Conservation (phyloP, 1,140 invertebrate species). For the Aphelinus atriplicis region DNA sequence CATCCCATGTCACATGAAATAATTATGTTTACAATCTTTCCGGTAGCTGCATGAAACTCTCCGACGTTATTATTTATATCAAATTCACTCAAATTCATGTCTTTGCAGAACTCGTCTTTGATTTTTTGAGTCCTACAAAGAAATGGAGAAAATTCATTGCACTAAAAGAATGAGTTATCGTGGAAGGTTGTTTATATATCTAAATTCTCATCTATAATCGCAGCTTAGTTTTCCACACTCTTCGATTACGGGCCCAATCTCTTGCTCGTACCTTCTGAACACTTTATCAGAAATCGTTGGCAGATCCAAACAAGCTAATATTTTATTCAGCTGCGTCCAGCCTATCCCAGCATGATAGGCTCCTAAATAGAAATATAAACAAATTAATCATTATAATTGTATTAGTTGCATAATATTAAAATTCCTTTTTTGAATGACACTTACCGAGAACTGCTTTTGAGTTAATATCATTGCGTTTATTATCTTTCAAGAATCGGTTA, state of each 20-base stretch:
- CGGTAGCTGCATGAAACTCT: background rate
- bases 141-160: too few relatives aligned
- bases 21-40: slow-evolving; percentile 17
- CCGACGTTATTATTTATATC: background rate
- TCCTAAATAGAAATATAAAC: background rate
- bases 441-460: slow-evolving; percentile 16
- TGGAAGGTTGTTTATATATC: too few relatives aligned
- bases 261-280: slow-evolving; percentile 29
- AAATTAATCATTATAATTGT: background rate
- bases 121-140: too few relatives aligned
- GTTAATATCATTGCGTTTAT: slow-evolving; percentile 3
- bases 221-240: slow-evolving; percentile 19
- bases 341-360: slow-evolving; percentile 18
- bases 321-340: slow-evolving; percentile 21
- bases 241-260: slow-evolving; percentile 14
- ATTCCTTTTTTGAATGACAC: background rate
- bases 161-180: too few relatives aligned
- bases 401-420: background rate
- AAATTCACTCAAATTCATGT: too few relatives aligned
- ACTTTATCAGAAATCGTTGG: background rate
- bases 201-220: too few relatives aligned
- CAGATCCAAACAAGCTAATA: slow-evolving; percentile 26
- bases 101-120: too few relatives aligned
- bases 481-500: background rate
- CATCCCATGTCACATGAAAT: slow-evolving; percentile 30